These are phyloP conservation scores for Microctenopoma steveboyesi DNA, from an alignment of 2,797 vertebrate genomes.

Conservation along the genomic window DNA sequence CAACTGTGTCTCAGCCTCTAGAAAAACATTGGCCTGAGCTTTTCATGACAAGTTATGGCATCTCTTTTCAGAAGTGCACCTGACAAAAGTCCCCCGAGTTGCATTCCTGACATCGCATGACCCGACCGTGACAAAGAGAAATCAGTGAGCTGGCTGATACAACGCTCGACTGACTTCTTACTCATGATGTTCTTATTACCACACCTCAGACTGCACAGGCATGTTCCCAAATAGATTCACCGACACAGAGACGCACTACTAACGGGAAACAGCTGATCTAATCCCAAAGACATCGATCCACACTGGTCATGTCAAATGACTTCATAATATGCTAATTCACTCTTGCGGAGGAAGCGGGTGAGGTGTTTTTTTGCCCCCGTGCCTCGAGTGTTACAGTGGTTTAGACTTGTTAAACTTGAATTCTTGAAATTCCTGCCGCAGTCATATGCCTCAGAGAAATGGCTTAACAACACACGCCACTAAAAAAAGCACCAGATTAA, in stretches of 20 bases:
- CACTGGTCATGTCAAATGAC: background rate
- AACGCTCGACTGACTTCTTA: background rate
- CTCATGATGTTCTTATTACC: conserved; percentile 5
- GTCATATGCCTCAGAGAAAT: conserved; percentile 71
- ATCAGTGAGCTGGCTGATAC: conserved; percentile 5
- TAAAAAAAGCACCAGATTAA: conserved; percentile 62
- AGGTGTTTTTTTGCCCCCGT: conserved; percentile 46
- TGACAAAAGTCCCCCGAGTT: conserved; percentile 20
- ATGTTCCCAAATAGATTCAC: background rate
- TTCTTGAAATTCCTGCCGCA: conserved; percentile 79
- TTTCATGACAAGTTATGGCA: conserved; percentile 1
- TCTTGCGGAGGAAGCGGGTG: background rate
- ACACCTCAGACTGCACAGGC: conserved; percentile 15
- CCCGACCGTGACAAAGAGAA: conserved; percentile 19
- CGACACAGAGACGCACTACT: background rate
- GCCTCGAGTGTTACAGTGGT: conserved; percentile 74
- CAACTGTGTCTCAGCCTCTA: conserved; percentile 53
- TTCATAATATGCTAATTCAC: conserved; percentile 27
- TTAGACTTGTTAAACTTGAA: conserved; percentile 79
- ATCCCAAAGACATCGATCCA: background rate
- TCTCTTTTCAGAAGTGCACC: conserved; percentile 18
- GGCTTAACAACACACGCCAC: conserved; percentile 78
- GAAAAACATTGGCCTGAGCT: conserved; percentile 30
- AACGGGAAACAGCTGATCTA: background rate
- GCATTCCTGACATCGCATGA: conserved; percentile 12